A percentile compares a stretch with the other conserved stretches of the same genome.
Conservation (phyloP, 2,113 vertebrate genomes). For the Neodon shergylaensis region DNA sequence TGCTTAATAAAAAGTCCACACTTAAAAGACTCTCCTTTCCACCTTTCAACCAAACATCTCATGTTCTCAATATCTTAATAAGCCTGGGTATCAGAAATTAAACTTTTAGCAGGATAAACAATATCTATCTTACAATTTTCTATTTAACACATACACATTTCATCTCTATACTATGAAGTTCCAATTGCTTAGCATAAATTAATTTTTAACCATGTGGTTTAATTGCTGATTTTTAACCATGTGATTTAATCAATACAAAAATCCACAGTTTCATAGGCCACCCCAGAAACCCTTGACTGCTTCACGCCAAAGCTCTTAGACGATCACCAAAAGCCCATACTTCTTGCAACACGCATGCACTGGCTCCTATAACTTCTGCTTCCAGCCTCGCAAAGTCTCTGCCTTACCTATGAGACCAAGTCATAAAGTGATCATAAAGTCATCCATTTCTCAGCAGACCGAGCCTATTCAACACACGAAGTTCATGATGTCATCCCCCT, state of each 20-base stretch:
- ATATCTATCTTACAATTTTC: not conserved
- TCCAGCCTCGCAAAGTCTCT: not conserved
- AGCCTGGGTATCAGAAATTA: not conserved
- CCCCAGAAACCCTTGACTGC: not conserved
- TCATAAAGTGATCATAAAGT: not conserved
- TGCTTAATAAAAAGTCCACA: not conserved
- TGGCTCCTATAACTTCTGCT: not conserved
- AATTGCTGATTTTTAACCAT: not conserved
- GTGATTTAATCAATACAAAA: not conserved
- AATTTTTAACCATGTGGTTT: slow-evolving; percentile 2
- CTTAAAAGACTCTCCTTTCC: not conserved
- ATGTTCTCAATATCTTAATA: not conserved
- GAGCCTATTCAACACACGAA: not conserved
- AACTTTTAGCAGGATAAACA: not conserved
- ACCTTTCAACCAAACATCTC: not conserved
- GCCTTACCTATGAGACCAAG: slow-evolving; percentile 14
- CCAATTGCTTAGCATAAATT: not conserved
- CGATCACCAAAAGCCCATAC: not conserved
- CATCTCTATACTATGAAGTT: not conserved
- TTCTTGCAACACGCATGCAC: not conserved
- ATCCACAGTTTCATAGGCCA: not conserved
- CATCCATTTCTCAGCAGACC: not conserved
- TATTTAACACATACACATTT: not conserved
- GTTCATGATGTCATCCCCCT: not conserved
- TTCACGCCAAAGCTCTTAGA: not conserved